Conservation (phyloP, 2,888 invertebrate species). For the Eudemis profundana region DNA sequence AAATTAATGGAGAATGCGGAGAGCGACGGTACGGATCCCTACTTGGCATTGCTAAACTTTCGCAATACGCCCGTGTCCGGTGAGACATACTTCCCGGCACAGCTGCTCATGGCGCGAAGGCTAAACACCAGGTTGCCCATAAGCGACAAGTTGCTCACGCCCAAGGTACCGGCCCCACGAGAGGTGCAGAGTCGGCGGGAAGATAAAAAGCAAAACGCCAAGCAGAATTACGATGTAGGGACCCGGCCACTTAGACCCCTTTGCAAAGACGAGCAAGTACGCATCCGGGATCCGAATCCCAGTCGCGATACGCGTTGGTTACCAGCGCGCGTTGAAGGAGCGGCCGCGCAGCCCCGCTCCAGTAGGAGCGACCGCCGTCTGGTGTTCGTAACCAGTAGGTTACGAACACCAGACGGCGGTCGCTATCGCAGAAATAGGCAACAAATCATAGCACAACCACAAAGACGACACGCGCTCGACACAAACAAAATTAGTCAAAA, state of each 20-base stretch:
- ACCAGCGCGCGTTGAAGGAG: slow-evolving; percentile 1
- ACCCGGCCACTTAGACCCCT: slow-evolving; percentile 1
- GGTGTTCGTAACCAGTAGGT: no score
- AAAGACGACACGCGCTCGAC: not conserved
- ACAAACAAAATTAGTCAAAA: not conserved
- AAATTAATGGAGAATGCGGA: slow-evolving; percentile 24
- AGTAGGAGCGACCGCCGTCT: no score
- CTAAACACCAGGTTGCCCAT: slow-evolving; percentile 24
- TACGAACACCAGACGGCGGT: not conserved
- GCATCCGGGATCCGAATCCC: slow-evolving; percentile 8
- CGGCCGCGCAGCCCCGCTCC: slow-evolving; percentile 4
- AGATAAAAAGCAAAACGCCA: not conserved
- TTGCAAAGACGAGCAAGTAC: not conserved
- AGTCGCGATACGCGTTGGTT: not conserved
- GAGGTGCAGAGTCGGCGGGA: not conserved
- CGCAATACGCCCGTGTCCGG: slow-evolving; percentile 34
- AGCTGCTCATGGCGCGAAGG: slow-evolving; percentile 34
- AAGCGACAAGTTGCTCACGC: not conserved
- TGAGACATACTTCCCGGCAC: slow-evolving; percentile 36
- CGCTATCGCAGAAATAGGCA: slow-evolving; percentile 11
- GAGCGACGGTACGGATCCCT: not conserved
- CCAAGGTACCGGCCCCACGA: not conserved
- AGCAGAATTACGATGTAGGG: not conserved
- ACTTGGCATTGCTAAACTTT: slow-evolving; percentile 25
- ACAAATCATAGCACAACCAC: not conserved